These are phyloP conservation scores for Ochropacha duplaris DNA, from an alignment of 2,888 invertebrate genomes.

Conservation along the genomic window DNA sequence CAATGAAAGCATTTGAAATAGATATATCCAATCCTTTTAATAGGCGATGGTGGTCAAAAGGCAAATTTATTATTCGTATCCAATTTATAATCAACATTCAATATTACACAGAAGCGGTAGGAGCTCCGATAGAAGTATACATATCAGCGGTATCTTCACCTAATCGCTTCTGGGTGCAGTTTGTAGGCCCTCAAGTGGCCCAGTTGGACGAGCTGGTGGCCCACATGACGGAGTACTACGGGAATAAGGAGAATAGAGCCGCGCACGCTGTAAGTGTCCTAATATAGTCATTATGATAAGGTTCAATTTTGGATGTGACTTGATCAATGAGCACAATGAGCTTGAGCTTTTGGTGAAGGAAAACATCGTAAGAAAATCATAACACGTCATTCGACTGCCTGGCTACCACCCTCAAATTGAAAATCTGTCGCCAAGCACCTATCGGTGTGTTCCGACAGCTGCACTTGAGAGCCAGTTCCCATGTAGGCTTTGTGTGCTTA, in stretches of 20 bases:
- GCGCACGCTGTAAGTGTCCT: constrained; percentile 74
- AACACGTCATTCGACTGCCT: no score
- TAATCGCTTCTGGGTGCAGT: constrained; percentile 93
- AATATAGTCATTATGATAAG: background rate
- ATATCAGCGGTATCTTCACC: constrained; percentile 93
- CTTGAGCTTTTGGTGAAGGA: no score
- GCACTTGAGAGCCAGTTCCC: no score
- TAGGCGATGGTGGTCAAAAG: background rate
- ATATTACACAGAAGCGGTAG: constrained; percentile 51
- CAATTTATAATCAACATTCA: background rate
- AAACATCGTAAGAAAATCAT: no score
- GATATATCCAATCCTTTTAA: background rate
- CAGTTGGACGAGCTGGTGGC: constrained; percentile 91
- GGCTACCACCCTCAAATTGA: no score
- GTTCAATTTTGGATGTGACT: background rate
- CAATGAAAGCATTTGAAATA: background rate
- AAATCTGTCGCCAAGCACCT: no score
- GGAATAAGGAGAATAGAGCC: constrained; percentile 84
- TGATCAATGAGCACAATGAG: no score
- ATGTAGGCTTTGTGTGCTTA: no score
- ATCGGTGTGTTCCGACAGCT: no score
- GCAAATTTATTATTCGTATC: background rate
- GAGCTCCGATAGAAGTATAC: constrained; percentile 90
- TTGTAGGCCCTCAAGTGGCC: constrained; percentile 88
- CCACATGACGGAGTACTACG: constrained; percentile 93